A percentile compares a stretch with the other conserved stretches of the same genome.
Conservation (phyloP, 2,888 invertebrate species). For the Pachydiplax longipennis region DNA sequence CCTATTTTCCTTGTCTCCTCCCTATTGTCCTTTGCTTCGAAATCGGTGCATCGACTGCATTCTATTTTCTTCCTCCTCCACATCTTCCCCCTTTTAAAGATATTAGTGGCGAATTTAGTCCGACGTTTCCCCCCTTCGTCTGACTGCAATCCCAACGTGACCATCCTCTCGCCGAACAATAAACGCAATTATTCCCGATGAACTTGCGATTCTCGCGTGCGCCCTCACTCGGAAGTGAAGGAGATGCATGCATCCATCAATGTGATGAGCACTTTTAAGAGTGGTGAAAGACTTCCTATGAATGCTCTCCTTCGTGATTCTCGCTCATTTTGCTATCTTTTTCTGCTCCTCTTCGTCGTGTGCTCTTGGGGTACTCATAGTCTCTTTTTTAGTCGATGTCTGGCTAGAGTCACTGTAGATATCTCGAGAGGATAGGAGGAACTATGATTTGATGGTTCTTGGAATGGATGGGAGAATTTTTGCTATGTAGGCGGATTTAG, state of each 20-base stretch:
- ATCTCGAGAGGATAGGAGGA: no score
- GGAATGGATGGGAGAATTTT: no score
- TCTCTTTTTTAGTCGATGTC: no score
- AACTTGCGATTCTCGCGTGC: not conserved
- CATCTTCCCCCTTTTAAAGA: not conserved
- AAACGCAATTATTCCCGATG: not conserved
- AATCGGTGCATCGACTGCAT: not conserved
- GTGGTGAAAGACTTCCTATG: not conserved
- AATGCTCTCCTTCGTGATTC: not conserved
- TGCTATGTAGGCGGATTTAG: no score
- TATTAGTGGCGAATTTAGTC: no score
- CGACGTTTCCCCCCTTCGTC: not conserved
- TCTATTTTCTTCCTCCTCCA: not conserved
- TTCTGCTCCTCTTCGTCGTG: not conserved
- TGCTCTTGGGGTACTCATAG: no score
- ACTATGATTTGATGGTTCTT: no score
- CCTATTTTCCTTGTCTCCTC: no score
- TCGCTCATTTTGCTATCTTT: not conserved
- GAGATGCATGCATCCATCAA: not conserved
- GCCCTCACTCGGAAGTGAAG: not conserved
- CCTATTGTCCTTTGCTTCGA: no score
- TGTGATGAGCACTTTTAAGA: not conserved
- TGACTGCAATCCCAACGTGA: not conserved
- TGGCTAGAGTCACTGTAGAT: no score
- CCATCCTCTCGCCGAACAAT: not conserved